Evolutionary conservation across 2,797 vertebrate species (phyloP).

Genomic region (Sebastes oblongus): DNA sequence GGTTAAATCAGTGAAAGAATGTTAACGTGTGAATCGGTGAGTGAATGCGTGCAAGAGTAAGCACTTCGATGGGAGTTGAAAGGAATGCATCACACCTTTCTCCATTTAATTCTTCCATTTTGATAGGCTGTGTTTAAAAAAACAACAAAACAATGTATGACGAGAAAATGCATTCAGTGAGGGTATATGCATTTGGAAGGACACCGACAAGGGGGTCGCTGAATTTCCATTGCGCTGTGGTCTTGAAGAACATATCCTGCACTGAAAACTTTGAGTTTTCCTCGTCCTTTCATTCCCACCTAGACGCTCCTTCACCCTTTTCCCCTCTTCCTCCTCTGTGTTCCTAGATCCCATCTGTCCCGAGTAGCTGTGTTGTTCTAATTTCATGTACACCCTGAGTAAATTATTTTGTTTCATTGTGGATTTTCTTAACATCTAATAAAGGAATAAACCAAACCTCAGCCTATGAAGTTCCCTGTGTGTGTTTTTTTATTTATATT

Average conservation of each 20-base stretch:
- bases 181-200: conserved; percentile 70
- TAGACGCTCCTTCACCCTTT: conserved; percentile 79
- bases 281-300: conserved; percentile 83
- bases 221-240: conserved; percentile 78
- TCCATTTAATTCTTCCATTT: conserved; percentile 69
- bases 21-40: conserved; percentile 25
- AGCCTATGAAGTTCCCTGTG: not conserved
- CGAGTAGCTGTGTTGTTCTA: conserved; percentile 93
- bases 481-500: not conserved
- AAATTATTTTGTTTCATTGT: conserved; percentile 99
- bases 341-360: conserved; percentile 70
- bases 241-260: conserved; percentile 86
- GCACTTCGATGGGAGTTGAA: conserved; percentile 81
- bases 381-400: conserved; percentile 95
- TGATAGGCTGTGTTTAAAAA: conserved; percentile 69
- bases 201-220: conserved; percentile 34
- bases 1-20: conserved; percentile 44
- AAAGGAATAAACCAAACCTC: conserved; percentile 88
- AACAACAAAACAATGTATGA: not conserved
- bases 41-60: conserved; percentile 73
- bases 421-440: conserved; percentile 99
- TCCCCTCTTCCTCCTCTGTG: conserved; percentile 49
- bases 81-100: conserved; percentile 80
- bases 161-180: conserved; percentile 50
- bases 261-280: conserved; percentile 78